Evolutionary conservation across 2,797 vertebrate genomes (phyloP).

Genomic region (Holocentrus rufus): DNA sequence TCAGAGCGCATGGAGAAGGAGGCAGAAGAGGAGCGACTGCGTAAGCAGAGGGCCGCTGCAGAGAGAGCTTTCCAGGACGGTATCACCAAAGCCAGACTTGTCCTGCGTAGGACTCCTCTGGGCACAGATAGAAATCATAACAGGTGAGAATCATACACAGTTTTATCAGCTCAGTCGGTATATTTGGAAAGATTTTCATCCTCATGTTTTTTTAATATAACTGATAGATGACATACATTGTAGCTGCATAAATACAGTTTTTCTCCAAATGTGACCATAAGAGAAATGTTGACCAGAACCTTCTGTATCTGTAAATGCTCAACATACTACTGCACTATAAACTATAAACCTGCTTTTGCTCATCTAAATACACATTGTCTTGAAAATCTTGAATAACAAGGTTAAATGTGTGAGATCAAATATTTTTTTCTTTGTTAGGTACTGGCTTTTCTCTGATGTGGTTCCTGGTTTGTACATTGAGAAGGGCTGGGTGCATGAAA

Average conservation of each 20-base stretch:
- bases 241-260: too few relatives aligned
- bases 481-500: slow-evolving; percentile 97
- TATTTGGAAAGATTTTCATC: not conserved
- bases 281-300: too few relatives aligned
- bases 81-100: slow-evolving; percentile 90
- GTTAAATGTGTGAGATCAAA: too few relatives aligned
- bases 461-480: slow-evolving; percentile 96
- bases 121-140: slow-evolving; percentile 97
- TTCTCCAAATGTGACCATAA: not conserved
- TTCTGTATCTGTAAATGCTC: too few relatives aligned
- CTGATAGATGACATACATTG: too few relatives aligned
- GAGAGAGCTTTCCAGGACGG: slow-evolving; percentile 95
- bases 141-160: slow-evolving; percentile 78
- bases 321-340: too few relatives aligned
- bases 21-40: slow-evolving; percentile 91
- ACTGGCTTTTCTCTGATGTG: slow-evolving; percentile 97
- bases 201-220: too few relatives aligned
- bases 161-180: not conserved
- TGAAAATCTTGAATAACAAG: too few relatives aligned
- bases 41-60: slow-evolving; percentile 88
- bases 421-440: slow-evolving; percentile 76
- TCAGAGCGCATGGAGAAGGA: slow-evolving; percentile 93
- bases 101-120: slow-evolving; percentile 89
- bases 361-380: too few relatives aligned
- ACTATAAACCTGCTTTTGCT: too few relatives aligned